These are phyloP conservation scores for Clarias pachynema DNA, from an alignment of 2,797 vertebrate genomes.

Conservation along the genomic window DNA sequence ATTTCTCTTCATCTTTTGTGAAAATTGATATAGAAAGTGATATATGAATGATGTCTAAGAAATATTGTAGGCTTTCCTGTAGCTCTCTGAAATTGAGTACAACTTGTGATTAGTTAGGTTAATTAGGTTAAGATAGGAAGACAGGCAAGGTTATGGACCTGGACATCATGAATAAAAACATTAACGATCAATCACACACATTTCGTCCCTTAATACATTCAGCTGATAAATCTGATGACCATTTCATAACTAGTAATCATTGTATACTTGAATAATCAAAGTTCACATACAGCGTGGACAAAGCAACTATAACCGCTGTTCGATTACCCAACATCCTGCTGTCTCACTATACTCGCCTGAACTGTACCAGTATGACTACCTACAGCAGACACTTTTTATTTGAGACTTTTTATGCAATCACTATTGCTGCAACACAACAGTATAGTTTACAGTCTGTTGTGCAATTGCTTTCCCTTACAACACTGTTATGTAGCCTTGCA, in stretches of 20 bases:
- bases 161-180: background rate
- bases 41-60: background rate
- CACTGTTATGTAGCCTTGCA: background rate
- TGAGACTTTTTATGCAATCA: background rate
- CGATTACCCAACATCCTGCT: too few relatives aligned
- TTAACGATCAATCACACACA: background rate
- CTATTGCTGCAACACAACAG: background rate
- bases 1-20: background rate
- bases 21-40: background rate
- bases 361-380: too few relatives aligned
- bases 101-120: background rate
- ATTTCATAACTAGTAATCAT: background rate
- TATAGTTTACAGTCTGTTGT: background rate
- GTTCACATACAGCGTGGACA: too few relatives aligned
- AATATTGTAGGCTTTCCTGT: background rate
- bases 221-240: background rate
- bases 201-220: background rate
- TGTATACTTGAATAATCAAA: background rate
- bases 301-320: too few relatives aligned
- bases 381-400: too few relatives aligned
- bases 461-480: background rate
- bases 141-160: background rate
- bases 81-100: background rate
- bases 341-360: too few relatives aligned
- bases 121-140: too few relatives aligned